Evolutionary conservation across 92 coral and sea anemone species (phyloP).

Genomic region (Phenganax subtilis): DNA sequence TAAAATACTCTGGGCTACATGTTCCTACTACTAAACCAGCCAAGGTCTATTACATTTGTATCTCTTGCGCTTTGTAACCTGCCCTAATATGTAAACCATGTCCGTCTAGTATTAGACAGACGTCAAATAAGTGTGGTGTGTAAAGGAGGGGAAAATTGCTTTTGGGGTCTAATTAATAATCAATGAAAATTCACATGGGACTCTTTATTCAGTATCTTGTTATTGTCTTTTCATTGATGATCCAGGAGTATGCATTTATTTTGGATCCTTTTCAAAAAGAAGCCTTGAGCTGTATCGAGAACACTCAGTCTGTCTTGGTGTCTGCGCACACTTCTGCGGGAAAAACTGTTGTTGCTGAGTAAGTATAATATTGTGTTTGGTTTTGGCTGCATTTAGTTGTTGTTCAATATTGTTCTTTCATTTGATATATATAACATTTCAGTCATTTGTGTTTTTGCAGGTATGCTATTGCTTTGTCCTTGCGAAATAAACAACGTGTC

Average conservation of each 20-base stretch:
- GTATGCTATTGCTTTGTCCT: constrained; percentile 95
- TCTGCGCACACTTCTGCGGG: constrained; percentile 99
- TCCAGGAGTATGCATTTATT: constrained; percentile 91
- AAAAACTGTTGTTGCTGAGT: constrained; percentile 98
- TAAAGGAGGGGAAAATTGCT: no score
- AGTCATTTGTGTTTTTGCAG: constrained; percentile 28
- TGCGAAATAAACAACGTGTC: constrained; percentile 87
- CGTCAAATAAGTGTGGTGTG: no score
- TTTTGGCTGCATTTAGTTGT: background rate
- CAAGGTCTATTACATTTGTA: constrained; percentile 55
- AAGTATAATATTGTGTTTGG: constrained; percentile 34
- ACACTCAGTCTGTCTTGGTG: constrained; percentile 87
- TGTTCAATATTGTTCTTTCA: background rate
- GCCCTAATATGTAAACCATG: background rate
- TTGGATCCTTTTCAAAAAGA: constrained; percentile 99
- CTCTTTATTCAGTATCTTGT: background rate
- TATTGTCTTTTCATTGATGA: background rate
- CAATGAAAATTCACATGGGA: no score
- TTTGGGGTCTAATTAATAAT: no score
- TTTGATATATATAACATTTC: background rate
- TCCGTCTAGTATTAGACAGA: background rate
- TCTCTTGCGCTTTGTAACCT: background rate
- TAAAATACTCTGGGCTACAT: constrained; percentile 61
- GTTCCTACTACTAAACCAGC: constrained; percentile 81
- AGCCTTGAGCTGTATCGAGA: constrained; percentile 87